phyloP scores from a whole-genome alignment of 2,797 vertebrate species.

The Anomalospiza imberbis region DNA sequence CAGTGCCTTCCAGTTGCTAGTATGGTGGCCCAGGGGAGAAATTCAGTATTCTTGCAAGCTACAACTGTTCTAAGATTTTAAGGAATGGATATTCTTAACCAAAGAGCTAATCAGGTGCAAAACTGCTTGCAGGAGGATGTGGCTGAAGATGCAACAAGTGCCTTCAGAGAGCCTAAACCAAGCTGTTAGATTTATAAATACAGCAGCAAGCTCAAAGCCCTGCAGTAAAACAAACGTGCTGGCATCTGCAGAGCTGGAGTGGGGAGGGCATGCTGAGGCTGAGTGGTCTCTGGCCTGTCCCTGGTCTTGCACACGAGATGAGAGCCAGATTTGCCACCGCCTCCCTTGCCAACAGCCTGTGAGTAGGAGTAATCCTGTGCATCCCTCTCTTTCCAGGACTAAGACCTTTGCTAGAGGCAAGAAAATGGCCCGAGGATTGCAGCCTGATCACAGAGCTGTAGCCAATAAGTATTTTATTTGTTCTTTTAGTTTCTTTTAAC shows the following conservation, averaged over 20 bases:
- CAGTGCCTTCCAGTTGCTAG: not conserved
- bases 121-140: not conserved
- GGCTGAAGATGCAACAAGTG: not conserved
- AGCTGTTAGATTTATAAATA: not conserved
- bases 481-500: not conserved
- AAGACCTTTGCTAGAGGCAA: not conserved
- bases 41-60: not conserved
- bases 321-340: not conserved
- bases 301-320: not conserved
- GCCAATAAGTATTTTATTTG: not conserved
- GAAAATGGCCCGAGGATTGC: not conserved
- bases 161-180: not conserved
- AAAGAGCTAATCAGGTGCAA: not conserved
- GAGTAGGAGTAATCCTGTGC: not conserved
- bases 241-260: not conserved
- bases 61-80: not conserved
- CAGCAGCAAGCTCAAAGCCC: not conserved
- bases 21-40: not conserved
- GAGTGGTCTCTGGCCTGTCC: not conserved
- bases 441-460: not conserved
- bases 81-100: not conserved
- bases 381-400: not conserved
- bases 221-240: not conserved
- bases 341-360: not conserved
- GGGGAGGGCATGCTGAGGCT: fast-evolving